Percentiles rank a stretch among this genome's conserved stretches.
These are phyloP conservation scores for Phlogophora meticulosa DNA, from an alignment of 2,888 invertebrate genomes.

Conservation along the genomic window DNA sequence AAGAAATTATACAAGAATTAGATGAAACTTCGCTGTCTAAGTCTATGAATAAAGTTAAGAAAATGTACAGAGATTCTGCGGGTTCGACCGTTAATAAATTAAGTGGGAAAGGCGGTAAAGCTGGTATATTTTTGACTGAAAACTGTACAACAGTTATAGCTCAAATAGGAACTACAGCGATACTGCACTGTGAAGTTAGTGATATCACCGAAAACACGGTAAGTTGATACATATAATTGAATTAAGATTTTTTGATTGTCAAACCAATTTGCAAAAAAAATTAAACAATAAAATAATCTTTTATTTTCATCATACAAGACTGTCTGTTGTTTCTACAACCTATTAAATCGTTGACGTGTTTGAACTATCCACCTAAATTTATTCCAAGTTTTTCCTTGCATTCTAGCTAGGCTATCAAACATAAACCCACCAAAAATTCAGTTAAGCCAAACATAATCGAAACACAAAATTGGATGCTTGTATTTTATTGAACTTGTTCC, in stretches of 20 bases:
- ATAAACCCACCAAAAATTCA: slow-evolving; percentile 32
- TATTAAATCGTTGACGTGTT: slow-evolving; percentile 2
- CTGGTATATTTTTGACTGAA: slow-evolving; percentile 91
- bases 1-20: slow-evolving; percentile 80
- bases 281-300: no score
- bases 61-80: slow-evolving; percentile 89
- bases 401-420: slow-evolving; percentile 16
- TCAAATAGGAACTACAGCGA: slow-evolving; percentile 92
- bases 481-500: slow-evolving; percentile 48
- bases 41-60: slow-evolving; percentile 86
- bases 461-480: slow-evolving; percentile 34
- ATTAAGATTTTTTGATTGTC: no score
- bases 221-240: slow-evolving; percentile 72
- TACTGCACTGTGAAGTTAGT: slow-evolving; percentile 92
- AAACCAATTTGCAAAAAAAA: not conserved
- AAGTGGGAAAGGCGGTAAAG: slow-evolving; percentile 82
- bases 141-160: slow-evolving; percentile 92
- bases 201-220: slow-evolving; percentile 92
- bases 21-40: slow-evolving; percentile 81
- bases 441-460: slow-evolving; percentile 26
- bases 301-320: no score
- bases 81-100: slow-evolving; percentile 85
- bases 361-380: not conserved
- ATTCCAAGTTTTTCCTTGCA: slow-evolving; percentile 4
- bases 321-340: not conserved